Evolutionary conservation across 2,888 invertebrate species (phyloP).

Genomic region (Cantharis lateralis): DNA sequence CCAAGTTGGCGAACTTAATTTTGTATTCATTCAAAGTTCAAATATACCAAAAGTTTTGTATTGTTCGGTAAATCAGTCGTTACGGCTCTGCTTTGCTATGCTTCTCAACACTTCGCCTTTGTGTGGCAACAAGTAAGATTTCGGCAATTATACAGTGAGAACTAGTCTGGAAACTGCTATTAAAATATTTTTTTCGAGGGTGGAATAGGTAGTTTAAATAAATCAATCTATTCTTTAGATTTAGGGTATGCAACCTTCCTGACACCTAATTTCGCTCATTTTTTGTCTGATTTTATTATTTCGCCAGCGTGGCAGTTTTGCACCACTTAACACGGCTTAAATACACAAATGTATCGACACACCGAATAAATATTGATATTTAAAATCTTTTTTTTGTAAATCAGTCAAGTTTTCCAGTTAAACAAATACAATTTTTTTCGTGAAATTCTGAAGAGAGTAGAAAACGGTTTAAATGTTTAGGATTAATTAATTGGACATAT

Average conservation of each 20-base stretch:
- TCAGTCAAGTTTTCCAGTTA: background rate
- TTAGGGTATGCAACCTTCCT: too few relatives aligned
- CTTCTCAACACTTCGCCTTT: background rate
- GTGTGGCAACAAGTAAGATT: background rate
- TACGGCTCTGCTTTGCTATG: background rate
- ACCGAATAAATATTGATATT: background rate
- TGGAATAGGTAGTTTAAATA: too few relatives aligned
- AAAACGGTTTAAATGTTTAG: background rate
- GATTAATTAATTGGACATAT: constrained; percentile 26
- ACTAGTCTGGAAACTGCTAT: too few relatives aligned
- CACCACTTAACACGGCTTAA: background rate
- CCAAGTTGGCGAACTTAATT: background rate
- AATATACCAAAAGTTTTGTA: background rate
- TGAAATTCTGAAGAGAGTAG: background rate
- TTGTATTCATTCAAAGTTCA: background rate
- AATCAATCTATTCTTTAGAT: too few relatives aligned
- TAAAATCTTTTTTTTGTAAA: background rate
- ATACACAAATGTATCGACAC: background rate
- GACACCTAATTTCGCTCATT: too few relatives aligned
- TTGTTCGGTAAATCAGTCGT: background rate
- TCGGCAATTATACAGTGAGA: background rate
- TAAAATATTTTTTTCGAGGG: too few relatives aligned
- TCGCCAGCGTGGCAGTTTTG: background rate
- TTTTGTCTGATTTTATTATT: too few relatives aligned
- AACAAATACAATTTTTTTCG: background rate